phyloP scores from a whole-genome alignment of 2,888 invertebrate species.

The Dryocosmus kuriphilus region DNA sequence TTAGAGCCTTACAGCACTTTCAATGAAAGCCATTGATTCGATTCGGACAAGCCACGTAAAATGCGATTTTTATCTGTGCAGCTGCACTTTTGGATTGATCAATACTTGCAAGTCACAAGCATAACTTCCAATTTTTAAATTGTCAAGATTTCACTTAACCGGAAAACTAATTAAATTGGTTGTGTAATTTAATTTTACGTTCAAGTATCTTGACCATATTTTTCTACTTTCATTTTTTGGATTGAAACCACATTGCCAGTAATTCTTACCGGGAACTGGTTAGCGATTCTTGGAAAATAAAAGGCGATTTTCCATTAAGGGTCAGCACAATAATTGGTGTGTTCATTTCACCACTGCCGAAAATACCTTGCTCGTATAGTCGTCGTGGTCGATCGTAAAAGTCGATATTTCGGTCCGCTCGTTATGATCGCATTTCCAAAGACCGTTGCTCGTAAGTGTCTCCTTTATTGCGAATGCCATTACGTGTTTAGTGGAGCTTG shows the following conservation, averaged over 20 bases:
- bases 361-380: conserved; percentile 27
- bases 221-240: no score
- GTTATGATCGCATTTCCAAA: conserved; percentile 25
- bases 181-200: no score
- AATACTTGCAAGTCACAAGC: not conserved
- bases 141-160: no score
- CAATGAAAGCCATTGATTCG: conserved; percentile 1
- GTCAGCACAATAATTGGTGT: conserved; percentile 11
- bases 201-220: no score
- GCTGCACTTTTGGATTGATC: not conserved
- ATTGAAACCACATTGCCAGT: no score
- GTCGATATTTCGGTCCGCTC: conserved; percentile 29
- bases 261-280: no score
- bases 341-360: conserved; percentile 19
- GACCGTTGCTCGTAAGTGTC: conserved; percentile 4
- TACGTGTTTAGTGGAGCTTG: conserved; percentile 28
- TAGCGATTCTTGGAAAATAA: not conserved
- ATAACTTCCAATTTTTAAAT: not conserved
- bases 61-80: not conserved
- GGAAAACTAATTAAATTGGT: no score
- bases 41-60: conserved; percentile 14
- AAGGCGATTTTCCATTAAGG: not conserved
- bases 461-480: conserved; percentile 32
- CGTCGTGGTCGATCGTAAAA: conserved; percentile 32
- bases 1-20: conserved; percentile 19